These are phyloP conservation scores for Caenorhabditis remanei DNA, from an alignment of 1,140 invertebrate species.

Conservation along the genomic window DNA sequence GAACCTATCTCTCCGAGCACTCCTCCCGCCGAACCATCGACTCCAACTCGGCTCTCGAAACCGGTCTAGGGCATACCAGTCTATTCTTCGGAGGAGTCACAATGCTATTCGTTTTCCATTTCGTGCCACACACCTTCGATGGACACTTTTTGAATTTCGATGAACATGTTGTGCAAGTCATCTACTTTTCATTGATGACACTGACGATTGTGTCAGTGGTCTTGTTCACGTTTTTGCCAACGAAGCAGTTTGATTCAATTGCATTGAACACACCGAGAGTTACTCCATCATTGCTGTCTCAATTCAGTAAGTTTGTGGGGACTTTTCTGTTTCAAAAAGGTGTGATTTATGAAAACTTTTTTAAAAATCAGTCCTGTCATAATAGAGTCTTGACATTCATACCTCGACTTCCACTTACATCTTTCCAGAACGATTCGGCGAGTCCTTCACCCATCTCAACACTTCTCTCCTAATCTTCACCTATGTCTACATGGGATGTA, in stretches of 20 bases:
- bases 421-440: constrained; percentile 38
- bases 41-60: constrained; percentile 59
- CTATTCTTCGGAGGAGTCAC: constrained; percentile 52
- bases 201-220: constrained; percentile 42
- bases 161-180: constrained; percentile 53
- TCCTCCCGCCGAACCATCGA: constrained; percentile 56
- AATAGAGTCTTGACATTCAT: background rate
- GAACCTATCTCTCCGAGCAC: constrained; percentile 59
- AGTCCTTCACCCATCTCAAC: constrained; percentile 44
- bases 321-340: background rate
- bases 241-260: constrained; percentile 57
- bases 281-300: constrained; percentile 26
- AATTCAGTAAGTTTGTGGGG: constrained; percentile 47
- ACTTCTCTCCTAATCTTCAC: constrained; percentile 45
- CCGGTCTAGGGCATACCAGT: constrained; percentile 38
- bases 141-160: constrained; percentile 53
- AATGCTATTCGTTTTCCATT: constrained; percentile 41
- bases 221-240: constrained; percentile 56
- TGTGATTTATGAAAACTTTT: no score
- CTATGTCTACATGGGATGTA: constrained; percentile 59
- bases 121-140: constrained; percentile 40
- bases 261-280: constrained; percentile 48
- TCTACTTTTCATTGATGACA: constrained; percentile 40
- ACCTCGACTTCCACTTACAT: no score
- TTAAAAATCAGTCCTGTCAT: background rate